phyloP scores from a whole-genome alignment of 2,113 vertebrate species.

The Sclerurus mexicanus region DNA sequence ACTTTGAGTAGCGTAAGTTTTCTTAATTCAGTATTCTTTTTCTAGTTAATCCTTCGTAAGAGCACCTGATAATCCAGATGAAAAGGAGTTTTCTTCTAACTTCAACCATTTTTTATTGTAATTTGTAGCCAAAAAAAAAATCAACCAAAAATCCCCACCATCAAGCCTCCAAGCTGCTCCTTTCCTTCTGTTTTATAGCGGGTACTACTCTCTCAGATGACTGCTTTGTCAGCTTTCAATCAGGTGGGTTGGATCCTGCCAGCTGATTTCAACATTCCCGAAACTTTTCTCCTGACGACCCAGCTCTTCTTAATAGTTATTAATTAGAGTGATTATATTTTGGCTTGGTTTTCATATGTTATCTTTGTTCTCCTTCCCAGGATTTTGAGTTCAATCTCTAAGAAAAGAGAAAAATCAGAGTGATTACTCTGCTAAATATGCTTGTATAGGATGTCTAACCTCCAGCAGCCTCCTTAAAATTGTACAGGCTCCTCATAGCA shows the following conservation, averaged over 20 bases:
- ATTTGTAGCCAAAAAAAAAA: not conserved
- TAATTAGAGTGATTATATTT: not conserved
- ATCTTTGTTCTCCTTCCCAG: not conserved
- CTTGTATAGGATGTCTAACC: too few relatives aligned
- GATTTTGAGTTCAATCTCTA: not conserved
- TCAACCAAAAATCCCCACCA: not conserved
- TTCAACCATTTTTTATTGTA: not conserved
- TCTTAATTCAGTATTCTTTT: not conserved
- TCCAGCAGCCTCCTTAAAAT: not conserved
- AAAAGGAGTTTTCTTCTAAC: not conserved
- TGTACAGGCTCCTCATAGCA: not conserved
- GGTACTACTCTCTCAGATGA: not conserved
- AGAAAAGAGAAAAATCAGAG: not conserved
- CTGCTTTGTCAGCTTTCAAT: not conserved
- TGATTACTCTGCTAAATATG: not conserved
- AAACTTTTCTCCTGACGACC: not conserved
- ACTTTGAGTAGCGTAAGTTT: not conserved
- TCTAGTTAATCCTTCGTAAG: not conserved
- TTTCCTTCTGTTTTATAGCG: not conserved
- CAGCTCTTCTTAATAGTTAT: not conserved
- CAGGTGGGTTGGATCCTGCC: not conserved
- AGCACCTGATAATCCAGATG: not conserved
- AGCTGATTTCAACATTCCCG: not conserved
- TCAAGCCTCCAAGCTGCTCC: not conserved
- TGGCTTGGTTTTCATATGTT: not conserved